A percentile compares a stretch with the other conserved stretches of the same genome.
Evolutionary conservation across 1,140 invertebrate species (phyloP).

Genomic region (Metaphire vulgaris): DNA sequence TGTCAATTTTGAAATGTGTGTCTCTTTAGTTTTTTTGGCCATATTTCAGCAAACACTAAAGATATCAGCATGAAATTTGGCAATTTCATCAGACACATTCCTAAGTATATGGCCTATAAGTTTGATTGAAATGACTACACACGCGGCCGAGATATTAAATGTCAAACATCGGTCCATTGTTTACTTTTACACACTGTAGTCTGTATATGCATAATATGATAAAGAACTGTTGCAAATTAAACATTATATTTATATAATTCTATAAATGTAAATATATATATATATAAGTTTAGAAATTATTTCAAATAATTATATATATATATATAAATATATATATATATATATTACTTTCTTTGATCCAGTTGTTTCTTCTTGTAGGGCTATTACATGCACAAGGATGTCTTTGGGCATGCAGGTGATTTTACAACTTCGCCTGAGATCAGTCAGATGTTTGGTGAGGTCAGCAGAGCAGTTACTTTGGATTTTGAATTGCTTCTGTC

Average conservation of each 20-base stretch:
- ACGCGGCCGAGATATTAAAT: too few relatives aligned
- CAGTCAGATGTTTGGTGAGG: conserved; percentile 91
- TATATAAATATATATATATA: conserved; percentile 16
- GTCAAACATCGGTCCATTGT: too few relatives aligned
- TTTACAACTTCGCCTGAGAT: conserved; percentile 96
- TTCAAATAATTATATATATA: conserved; percentile 6
- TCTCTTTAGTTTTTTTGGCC: too few relatives aligned
- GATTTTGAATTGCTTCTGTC: background rate
- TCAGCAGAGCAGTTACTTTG: conserved; percentile 42
- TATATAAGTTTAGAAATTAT: too few relatives aligned
- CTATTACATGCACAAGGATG: conserved; percentile 79
- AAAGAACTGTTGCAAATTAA: background rate
- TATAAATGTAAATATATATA: background rate
- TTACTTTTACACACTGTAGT: conserved; percentile 4
- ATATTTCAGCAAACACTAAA: too few relatives aligned
- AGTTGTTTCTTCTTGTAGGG: conserved; percentile 54
- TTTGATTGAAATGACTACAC: too few relatives aligned
- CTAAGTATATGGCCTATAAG: too few relatives aligned
- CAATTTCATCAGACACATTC: too few relatives aligned
- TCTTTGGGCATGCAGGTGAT: conserved; percentile 81
- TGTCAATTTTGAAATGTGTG: too few relatives aligned
- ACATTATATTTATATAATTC: background rate
- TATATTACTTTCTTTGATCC: conserved; percentile 10
- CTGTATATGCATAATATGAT: background rate
- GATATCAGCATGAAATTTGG: too few relatives aligned